These are phyloP conservation scores for Irena cyanogastra DNA, from an alignment of 2,113 vertebrate genomes.

Conservation along the genomic window DNA sequence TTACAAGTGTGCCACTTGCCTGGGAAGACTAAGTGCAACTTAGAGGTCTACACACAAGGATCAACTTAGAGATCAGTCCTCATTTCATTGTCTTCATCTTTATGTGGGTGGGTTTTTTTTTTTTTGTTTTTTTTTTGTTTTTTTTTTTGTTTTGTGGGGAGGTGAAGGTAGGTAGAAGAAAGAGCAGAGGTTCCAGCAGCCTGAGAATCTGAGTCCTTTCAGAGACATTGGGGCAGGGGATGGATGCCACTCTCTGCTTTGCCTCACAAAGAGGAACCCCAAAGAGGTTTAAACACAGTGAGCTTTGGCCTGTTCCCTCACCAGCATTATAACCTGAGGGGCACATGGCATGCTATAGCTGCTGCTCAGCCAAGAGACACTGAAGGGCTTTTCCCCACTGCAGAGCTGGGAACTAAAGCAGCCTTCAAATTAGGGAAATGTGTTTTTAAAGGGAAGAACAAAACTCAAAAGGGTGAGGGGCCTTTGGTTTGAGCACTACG, in stretches of 20 bases:
- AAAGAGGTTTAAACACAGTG: not conserved
- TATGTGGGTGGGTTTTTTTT: fast-evolving
- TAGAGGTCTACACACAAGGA: not conserved
- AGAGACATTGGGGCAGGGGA: not conserved
- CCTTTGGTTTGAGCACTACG: not conserved
- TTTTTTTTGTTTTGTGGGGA: no score
- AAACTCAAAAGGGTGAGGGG: not conserved
- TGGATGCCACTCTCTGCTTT: not conserved
- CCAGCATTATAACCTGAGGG: not conserved
- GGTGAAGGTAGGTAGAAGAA: not conserved
- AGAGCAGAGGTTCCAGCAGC: not conserved
- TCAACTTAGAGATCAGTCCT: not conserved
- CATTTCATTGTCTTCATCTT: not conserved
- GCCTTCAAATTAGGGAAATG: not conserved
- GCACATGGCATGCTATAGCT: fast-evolving
- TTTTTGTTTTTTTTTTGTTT: no score
- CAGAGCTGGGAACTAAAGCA: not conserved
- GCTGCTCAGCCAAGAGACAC: not conserved
- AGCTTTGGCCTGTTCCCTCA: not conserved
- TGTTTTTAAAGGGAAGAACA: not conserved
- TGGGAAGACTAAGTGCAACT: not conserved
- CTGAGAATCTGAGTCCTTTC: not conserved
- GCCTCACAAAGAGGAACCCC: not conserved
- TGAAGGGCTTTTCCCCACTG: not conserved
- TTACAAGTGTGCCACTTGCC: not conserved